Conservation (phyloP, 2,888 invertebrate genomes). For the Megaustenia siamemsis region DNA sequence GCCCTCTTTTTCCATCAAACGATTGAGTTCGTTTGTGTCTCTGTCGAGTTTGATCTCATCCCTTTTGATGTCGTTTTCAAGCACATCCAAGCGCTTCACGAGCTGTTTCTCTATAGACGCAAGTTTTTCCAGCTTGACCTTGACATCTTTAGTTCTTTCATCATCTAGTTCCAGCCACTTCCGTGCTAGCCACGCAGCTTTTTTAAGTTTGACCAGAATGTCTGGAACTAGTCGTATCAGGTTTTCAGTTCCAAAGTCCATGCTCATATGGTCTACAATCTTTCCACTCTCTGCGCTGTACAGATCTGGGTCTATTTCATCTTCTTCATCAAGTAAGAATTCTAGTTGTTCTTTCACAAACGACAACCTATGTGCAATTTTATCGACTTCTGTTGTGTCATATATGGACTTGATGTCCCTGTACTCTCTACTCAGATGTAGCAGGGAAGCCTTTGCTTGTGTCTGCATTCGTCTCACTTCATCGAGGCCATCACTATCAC, state of each 20-base stretch:
- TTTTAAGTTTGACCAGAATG: constrained; percentile 70
- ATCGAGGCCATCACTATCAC: constrained; percentile 57
- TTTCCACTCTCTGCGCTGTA: constrained; percentile 70
- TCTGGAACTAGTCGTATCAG: constrained; percentile 69
- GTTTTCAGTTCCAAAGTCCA: constrained; percentile 64
- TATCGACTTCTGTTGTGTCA: constrained; percentile 70
- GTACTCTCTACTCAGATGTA: constrained; percentile 67
- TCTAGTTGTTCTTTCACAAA: constrained; percentile 69
- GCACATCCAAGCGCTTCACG: constrained; percentile 60
- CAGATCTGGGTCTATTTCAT: constrained; percentile 63
- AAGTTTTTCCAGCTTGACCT: constrained; percentile 66
- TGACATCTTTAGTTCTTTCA: constrained; percentile 68
- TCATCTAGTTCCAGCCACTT: constrained; percentile 72
- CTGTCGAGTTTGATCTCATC: constrained; percentile 67
- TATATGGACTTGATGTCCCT: constrained; percentile 70
- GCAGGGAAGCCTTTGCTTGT: constrained; percentile 68
- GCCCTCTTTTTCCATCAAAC: constrained; percentile 67
- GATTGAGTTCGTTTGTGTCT: constrained; percentile 65
- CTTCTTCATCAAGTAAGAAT: constrained; percentile 68
- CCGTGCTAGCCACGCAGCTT: constrained; percentile 67
- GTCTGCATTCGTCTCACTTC: constrained; percentile 58
- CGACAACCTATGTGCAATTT: constrained; percentile 66
- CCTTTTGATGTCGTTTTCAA: constrained; percentile 64
- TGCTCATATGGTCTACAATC: constrained; percentile 64
- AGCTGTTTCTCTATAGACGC: constrained; percentile 63